Percentiles rank a stretch among this genome's conserved stretches.
phyloP scores from a whole-genome alignment of 2,113 vertebrate species.

The Mirounga angustirostris region DNA sequence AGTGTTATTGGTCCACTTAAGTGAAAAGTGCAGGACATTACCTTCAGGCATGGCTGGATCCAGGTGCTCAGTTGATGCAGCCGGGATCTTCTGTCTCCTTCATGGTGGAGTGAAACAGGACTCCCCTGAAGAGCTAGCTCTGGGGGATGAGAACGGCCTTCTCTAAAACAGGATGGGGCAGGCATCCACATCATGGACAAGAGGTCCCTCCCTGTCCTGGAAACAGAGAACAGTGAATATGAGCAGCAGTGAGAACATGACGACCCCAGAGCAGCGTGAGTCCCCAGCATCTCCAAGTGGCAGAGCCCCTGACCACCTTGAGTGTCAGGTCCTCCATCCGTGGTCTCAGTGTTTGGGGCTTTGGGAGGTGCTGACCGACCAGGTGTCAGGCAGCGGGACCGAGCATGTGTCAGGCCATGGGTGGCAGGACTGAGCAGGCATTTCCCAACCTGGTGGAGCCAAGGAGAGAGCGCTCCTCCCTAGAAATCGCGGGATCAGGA shows the following conservation, averaged over 20 bases:
- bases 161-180: neutral
- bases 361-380: neutral
- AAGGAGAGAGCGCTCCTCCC: neutral
- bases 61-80: neutral
- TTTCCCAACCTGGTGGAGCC: rapidly evolving
- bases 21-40: rapidly evolving
- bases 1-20: neutral
- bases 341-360: no score
- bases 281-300: neutral
- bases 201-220: neutral
- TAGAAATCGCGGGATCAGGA: neutral
- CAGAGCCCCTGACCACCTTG: no score
- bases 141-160: neutral
- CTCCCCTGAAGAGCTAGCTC: neutral
- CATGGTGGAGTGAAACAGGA: neutral
- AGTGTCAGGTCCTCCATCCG: neutral
- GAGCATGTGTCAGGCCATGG: no score
- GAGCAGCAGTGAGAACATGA: neutral
- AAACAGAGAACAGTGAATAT: neutral
- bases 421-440: neutral
- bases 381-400: neutral
- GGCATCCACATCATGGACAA: neutral
- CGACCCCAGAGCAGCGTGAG: neutral
- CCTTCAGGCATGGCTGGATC: neutral
- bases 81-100: neutral